Base-by-base conservation (phyloP, 2,113 vertebrate species). In the Silurus asotus region DNA sequence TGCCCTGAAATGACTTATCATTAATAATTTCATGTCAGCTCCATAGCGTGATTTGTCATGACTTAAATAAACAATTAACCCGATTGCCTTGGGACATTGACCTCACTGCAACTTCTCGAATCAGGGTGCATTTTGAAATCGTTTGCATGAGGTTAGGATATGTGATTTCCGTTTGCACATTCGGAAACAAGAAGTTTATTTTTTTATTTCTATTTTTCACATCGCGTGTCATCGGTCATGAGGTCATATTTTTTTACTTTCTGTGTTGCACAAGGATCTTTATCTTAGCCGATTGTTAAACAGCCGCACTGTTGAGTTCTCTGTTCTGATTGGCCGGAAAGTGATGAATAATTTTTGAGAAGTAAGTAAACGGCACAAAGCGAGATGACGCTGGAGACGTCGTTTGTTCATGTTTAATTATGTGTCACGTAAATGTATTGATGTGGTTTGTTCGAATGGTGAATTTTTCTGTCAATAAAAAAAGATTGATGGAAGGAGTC, bases 1-100 rank as follows among this genome's bases (percentile, higher is more conserved):
- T 75, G 56, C 8, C 69, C 55, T 84, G 49, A 64, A 75, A 84
- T 76, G 37, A 76, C 70, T 75, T 84, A 61, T 6, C 48, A 62
- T 76, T 62, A 62, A 67, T 82, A 56, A 69, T 51, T 65, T 25
- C 1, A 82, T 56, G 64, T 69, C 20, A 53, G 45, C 13, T 4
- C 56, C 6, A 1, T 61, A 13, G 23, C 37, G 28, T 61, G 77
- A 80, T 48, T 61, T 45, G 77, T 45, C 59, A 48, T 45, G 77
- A 61, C 77, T 79, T 45, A 79, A 23, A 59, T 79, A 45, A 79
- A 59, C 77, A 77, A 55, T 78, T 58, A 58, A 58, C 4, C 5
- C 3, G 0, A 61, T 80, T 0, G 77, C 56, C 56, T 61, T 45
- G 28, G 61, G 77, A 61, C 15, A 78, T 58, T 17, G 55, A 58